phyloP scores from a whole-genome alignment of 2,797 vertebrate genomes.

The Chiroxiphia lanceolata region DNA sequence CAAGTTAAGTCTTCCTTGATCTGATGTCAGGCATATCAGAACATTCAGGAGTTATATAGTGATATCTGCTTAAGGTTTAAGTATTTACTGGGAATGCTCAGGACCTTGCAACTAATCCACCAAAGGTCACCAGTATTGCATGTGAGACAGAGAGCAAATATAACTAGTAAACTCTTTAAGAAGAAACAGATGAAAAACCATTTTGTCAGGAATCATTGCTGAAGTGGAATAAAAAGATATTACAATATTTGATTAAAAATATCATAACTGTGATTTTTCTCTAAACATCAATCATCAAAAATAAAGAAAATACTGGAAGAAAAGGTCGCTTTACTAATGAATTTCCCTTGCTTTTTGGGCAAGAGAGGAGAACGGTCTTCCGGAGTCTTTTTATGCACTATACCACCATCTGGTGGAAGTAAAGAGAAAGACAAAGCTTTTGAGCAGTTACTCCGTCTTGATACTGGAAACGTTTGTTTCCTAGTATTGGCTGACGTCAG shows the following conservation, averaged over 20 bases:
- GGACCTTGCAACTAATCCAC: neutral
- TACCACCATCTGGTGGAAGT: slow-evolving; percentile 57
- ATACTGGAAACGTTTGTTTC: neutral
- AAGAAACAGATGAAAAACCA: neutral
- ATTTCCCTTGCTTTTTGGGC: neutral
- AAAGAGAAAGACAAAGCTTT: neutral
- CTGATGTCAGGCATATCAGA: neutral
- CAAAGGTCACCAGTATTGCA: neutral
- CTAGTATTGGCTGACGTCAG: neutral
- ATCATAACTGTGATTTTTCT: neutral
- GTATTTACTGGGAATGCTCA: neutral
- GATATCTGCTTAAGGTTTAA: neutral
- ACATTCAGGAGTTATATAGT: neutral
- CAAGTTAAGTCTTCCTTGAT: neutral
- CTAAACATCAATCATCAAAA: neutral
- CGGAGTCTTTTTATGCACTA: neutral
- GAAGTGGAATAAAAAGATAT: neutral
- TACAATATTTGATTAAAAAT: neutral
- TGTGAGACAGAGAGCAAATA: neutral
- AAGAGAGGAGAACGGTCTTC: neutral
- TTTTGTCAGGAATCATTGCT: neutral
- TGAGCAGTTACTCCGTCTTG: neutral
- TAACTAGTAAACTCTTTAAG: neutral
- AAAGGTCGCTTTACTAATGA: neutral
- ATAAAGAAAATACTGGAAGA: neutral